Conservation (phyloP, 2,888 invertebrate genomes). For the Spisula solida region DNA sequence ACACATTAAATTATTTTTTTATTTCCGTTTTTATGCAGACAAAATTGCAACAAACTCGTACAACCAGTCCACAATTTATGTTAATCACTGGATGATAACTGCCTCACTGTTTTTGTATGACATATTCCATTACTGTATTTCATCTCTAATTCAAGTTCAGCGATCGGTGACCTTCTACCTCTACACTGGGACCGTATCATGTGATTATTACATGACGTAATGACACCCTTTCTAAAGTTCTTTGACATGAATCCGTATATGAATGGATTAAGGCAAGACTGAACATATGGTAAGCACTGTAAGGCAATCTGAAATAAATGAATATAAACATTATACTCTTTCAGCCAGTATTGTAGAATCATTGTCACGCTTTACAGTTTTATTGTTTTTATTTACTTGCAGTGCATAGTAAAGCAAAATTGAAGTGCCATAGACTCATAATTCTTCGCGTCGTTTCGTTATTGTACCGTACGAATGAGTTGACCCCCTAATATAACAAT, state of each 20-base stretch:
- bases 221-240: constrained; percentile 74
- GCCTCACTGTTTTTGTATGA: constrained; percentile 20
- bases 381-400: no score
- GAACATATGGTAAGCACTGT: constrained; percentile 81
- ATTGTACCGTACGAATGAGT: no score
- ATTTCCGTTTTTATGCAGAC: no score
- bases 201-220: constrained; percentile 58
- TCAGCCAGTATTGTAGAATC: no score
- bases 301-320: constrained; percentile 75
- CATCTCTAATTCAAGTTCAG: constrained; percentile 67
- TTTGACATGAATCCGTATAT: constrained; percentile 83
- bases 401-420: no score
- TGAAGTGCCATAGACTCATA: no score
- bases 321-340: background rate
- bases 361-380: no score
- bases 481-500: no score
- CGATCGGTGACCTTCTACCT: constrained; percentile 18
- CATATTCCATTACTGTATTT: constrained; percentile 69
- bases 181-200: constrained; percentile 35
- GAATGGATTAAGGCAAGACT: constrained; percentile 82
- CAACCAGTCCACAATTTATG: background rate
- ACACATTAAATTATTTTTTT: no score
- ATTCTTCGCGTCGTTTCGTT: no score
- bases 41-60: no score
- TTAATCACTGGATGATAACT: constrained; percentile 12